phyloP scores from a whole-genome alignment of 2,797 vertebrate species.

The Allobates femoralis region DNA sequence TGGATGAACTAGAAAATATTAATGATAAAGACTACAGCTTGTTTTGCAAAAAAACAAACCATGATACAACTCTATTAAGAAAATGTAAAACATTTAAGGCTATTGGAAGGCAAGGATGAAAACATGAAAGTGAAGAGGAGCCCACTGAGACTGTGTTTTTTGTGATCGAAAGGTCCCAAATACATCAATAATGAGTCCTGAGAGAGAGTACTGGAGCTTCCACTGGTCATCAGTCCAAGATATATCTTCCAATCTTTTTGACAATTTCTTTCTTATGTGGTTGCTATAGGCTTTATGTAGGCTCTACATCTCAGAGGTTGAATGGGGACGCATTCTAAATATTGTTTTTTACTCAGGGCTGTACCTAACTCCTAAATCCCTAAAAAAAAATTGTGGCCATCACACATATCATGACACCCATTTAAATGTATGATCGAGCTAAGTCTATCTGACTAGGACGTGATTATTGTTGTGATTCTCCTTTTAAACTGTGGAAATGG shows the following conservation, averaged over 20 bases:
- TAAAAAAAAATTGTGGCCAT: neutral
- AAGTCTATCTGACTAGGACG: neutral
- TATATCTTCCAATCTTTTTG: neutral
- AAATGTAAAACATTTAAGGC: too few relatives aligned
- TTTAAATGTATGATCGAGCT: neutral
- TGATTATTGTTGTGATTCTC: neutral
- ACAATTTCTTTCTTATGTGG: neutral
- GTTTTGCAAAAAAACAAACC: too few relatives aligned
- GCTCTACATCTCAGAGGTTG: neutral
- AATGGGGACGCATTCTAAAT: too few relatives aligned
- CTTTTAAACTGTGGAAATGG: neutral
- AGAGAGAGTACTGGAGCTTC: neutral
- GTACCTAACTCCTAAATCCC: neutral
- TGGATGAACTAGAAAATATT: too few relatives aligned
- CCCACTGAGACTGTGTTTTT: too few relatives aligned
- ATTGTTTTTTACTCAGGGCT: neutral
- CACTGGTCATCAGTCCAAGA: neutral
- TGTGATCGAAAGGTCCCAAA: too few relatives aligned
- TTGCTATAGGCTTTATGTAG: neutral
- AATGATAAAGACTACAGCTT: too few relatives aligned
- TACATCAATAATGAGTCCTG: too few relatives aligned
- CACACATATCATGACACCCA: neutral
- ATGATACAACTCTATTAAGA: too few relatives aligned
- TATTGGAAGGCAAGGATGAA: too few relatives aligned
- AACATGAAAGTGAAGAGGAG: too few relatives aligned